Percentiles rank a stretch among this genome's conserved stretches.
Evolutionary conservation across 2,888 invertebrate species (phyloP).

Genomic region (Drosophila seclusa): DNA sequence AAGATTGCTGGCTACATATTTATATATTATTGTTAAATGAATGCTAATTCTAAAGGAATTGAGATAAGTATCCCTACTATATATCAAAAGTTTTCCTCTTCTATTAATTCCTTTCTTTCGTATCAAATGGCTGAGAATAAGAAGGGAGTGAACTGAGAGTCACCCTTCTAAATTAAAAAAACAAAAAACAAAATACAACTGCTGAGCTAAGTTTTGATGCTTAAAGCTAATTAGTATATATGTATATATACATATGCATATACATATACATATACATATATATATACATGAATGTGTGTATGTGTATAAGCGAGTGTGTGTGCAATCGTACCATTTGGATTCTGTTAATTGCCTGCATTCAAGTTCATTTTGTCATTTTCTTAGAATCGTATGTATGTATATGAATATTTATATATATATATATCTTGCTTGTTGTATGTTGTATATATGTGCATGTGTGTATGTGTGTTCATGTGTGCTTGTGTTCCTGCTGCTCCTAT

Average conservation of each 20-base stretch:
- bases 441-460: slow-evolving; percentile 4
- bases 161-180: neutral
- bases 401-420: neutral
- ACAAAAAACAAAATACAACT: neutral
- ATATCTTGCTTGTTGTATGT: neutral
- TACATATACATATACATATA: neutral
- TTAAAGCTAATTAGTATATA: neutral
- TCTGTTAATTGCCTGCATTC: slow-evolving; percentile 39
- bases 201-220: neutral
- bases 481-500: slow-evolving; percentile 85
- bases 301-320: slow-evolving; percentile 3
- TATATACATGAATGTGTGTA: neutral
- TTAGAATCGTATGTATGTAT: neutral
- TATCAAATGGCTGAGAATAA: slow-evolving; percentile 16
- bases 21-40: slow-evolving; percentile 15
- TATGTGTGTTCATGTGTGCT: neutral
- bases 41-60: slow-evolving; percentile 23
- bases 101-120: slow-evolving; percentile 3
- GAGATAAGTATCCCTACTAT: slow-evolving; percentile 14
- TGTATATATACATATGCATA: neutral
- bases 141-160: neutral
- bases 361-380: slow-evolving; percentile 46
- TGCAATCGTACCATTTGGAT: neutral
- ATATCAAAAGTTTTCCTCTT: slow-evolving; percentile 3
- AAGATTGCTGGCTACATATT: slow-evolving; percentile 4